phyloP scores from a whole-genome alignment of 2,113 vertebrate genomes.

The Mobula hypostoma region DNA sequence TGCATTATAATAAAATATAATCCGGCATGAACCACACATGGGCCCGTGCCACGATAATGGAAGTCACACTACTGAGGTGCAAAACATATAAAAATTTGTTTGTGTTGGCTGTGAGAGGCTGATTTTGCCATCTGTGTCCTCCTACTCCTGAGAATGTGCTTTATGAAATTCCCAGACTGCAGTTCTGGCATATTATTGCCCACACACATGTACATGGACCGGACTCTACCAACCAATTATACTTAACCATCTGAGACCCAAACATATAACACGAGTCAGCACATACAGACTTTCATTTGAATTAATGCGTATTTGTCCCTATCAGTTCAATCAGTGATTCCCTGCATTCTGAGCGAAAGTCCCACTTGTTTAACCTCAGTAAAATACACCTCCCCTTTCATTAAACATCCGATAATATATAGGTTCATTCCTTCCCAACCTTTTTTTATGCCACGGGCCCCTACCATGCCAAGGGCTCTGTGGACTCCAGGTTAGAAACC shows the following conservation, averaged over 20 bases:
- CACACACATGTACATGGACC: not conserved
- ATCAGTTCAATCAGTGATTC: conserved; percentile 53
- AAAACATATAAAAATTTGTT: not conserved
- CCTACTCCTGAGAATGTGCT: not conserved
- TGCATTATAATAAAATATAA: conserved; percentile 11
- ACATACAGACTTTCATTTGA: conserved; percentile 52
- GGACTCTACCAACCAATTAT: conserved; percentile 43
- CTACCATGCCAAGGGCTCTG: too few species aligned
- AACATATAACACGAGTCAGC: conserved; percentile 46
- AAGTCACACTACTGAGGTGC: not conserved
- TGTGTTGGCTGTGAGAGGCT: not conserved
- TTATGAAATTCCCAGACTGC: not conserved
- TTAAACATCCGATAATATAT: too few species aligned
- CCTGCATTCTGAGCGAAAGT: conserved; percentile 41
- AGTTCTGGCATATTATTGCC: not conserved
- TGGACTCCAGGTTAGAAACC: too few species aligned
- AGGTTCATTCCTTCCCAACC: too few species aligned
- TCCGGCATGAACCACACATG: not conserved
- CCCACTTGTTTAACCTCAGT: too few species aligned
- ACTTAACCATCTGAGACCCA: conserved; percentile 47
- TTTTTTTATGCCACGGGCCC: too few species aligned
- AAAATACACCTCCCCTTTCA: too few species aligned
- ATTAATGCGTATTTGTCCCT: conserved; percentile 62
- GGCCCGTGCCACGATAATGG: not conserved
- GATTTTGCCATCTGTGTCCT: not conserved